Evolutionary conservation across 2,113 vertebrate species (phyloP), one percentile per base, ranked within the genome.

Genomic region (Nycticryphes semicollaris): DNA sequence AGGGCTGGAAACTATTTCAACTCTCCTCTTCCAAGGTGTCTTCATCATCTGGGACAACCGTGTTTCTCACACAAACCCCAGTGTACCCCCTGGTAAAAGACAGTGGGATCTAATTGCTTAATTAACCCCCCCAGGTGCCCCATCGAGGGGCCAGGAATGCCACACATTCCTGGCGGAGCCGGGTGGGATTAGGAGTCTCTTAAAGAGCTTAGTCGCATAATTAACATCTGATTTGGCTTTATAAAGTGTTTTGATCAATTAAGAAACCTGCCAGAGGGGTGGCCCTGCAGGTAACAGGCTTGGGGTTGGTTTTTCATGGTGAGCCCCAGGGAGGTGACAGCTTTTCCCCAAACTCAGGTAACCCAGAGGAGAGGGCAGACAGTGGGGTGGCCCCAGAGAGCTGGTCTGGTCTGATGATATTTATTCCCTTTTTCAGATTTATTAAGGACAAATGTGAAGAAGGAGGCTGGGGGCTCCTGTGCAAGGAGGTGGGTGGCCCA

Each of bases 121-220:
- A 37, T 90, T 93, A 39, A 92, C 84, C 45, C 90, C 85, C 27
- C 35, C 11, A 87, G 67, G 76, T 69, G 37, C 53, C 80, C 48
- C 84, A 86, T 56, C 2, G 2, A 50, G 87, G 20, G 76, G 73
- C 37, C 48, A 6, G 87, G 87, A 89, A 94, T 96, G 89, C 89
- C 9, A 1, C 41, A 39, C 89, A 97, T 96, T 95, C 93, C 94
- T 90, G 56, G 3, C 6, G 0, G 83, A 95, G 64, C 64, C 2
- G 1, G 28, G 24, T 28, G 28, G 89, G 89, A 95, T 96, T 95
- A 95, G 57, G 63, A 87, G 84, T 78, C 59, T 80, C 84, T 93
- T 25, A 48, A 73, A 77, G 84, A 68, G 81, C 50, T 95, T 62
- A 80, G 54, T 60, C 8, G 1, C 35, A 14, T 63, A 80, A 91